These are phyloP conservation scores for Epistrophe eligans DNA, from an alignment of 2,888 invertebrate species.

Conservation along the genomic window DNA sequence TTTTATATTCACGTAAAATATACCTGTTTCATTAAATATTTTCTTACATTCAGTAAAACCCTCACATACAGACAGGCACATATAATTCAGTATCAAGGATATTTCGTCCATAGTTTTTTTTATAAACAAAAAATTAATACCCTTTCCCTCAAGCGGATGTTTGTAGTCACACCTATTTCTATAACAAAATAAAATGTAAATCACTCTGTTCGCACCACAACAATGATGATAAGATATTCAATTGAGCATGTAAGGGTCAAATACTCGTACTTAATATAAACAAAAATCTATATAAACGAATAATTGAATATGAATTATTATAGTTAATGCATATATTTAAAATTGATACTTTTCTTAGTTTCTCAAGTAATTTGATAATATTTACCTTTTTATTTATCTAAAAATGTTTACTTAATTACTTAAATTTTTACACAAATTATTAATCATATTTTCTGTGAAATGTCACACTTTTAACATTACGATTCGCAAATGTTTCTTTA, in stretches of 20 bases:
- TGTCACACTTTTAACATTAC: not conserved
- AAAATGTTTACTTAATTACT: constrained; percentile 15
- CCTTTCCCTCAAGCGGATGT: too few relatives aligned
- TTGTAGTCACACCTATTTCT: too few relatives aligned
- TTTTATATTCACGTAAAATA: too few relatives aligned
- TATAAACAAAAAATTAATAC: too few relatives aligned
- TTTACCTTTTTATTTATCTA: not conserved
- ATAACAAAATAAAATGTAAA: not conserved
- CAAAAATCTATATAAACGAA: too few relatives aligned
- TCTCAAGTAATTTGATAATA: constrained; percentile 1
- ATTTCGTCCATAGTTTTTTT: too few relatives aligned
- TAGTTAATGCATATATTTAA: not conserved
- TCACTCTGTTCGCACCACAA: not conserved
- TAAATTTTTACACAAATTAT: not conserved
- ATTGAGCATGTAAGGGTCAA: not conserved
- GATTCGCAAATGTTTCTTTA: not conserved
- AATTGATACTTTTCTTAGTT: not conserved
- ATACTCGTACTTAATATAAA: not conserved
- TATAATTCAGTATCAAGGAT: too few relatives aligned
- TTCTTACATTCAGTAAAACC: too few relatives aligned
- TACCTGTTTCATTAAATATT: too few relatives aligned
- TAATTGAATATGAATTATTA: not conserved
- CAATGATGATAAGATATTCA: not conserved
- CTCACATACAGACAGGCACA: too few relatives aligned
- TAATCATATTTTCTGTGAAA: not conserved